phyloP scores from a whole-genome alignment of 2,113 vertebrate species.

The Clinocottus analis region DNA sequence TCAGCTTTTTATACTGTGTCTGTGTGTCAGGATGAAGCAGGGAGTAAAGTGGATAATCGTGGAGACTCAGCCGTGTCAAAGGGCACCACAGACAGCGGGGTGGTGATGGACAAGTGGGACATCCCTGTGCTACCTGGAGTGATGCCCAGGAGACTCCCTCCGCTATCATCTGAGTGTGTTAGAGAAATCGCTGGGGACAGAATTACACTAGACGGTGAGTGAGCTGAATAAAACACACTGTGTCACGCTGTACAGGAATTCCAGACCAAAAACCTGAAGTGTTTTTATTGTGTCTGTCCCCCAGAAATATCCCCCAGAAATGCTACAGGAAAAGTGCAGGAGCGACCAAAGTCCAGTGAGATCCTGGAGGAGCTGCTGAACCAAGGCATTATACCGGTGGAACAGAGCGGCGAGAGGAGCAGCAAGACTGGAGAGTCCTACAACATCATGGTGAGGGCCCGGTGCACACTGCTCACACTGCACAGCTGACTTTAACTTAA shows the following conservation, averaged over 20 bases:
- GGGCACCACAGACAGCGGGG: constrained; percentile 81
- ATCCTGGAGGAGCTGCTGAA: constrained; percentile 88
- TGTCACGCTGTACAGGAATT: not conserved
- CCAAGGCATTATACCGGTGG: constrained; percentile 87
- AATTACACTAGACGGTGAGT: constrained; percentile 10
- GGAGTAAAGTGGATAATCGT: constrained; percentile 59
- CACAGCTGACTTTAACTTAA: not conserved
- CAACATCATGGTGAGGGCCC: constrained; percentile 81
- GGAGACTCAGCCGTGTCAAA: constrained; percentile 82
- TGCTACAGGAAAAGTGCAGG: constrained; percentile 47
- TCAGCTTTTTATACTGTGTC: not conserved
- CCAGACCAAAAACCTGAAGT: not conserved
- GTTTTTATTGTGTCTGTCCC: constrained; percentile 16
- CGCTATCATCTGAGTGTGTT: constrained; percentile 29
- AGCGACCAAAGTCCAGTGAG: constrained; percentile 83
- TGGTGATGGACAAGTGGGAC: constrained; percentile 74
- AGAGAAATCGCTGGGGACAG: constrained; percentile 11
- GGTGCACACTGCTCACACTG: not conserved
- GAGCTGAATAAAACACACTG: not conserved
- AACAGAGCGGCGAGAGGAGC: constrained; percentile 60
- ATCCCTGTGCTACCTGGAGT: constrained; percentile 53
- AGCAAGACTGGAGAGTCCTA: constrained; percentile 74
- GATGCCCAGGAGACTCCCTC: constrained; percentile 58
- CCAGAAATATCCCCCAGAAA: constrained; percentile 55
- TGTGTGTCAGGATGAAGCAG: constrained; percentile 56